Evolutionary conservation across 1,140 invertebrate genomes (phyloP).

Genomic region (Euwallacea similis): DNA sequence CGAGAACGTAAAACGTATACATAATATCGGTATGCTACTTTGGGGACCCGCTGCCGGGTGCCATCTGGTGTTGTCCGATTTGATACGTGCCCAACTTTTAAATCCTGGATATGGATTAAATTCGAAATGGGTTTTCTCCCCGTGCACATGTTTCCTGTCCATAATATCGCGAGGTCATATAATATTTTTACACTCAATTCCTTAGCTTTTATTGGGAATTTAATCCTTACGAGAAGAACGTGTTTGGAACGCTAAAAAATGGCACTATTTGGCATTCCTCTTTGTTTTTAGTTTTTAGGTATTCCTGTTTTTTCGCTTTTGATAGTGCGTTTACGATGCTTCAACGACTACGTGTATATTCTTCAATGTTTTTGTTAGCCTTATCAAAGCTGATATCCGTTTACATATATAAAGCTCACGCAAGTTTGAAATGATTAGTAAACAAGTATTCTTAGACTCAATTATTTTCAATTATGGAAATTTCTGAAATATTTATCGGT

Average conservation of each 20-base stretch:
- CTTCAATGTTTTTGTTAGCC: too few relatives aligned
- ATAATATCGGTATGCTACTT: constrained; percentile 43
- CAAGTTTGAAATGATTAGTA: too few relatives aligned
- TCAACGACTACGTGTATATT: too few relatives aligned
- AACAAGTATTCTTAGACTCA: neutral
- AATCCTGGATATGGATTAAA: constrained; percentile 49
- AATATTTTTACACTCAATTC: constrained; percentile 41
- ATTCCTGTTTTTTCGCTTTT: too few relatives aligned
- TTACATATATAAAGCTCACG: too few relatives aligned
- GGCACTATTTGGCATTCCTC: too few relatives aligned
- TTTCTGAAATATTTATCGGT: neutral
- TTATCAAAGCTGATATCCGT: too few relatives aligned
- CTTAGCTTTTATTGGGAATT: constrained; percentile 34
- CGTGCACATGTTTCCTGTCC: constrained; percentile 47
- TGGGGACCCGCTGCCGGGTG: constrained; percentile 45
- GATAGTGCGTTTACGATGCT: too few relatives aligned
- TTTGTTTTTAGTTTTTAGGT: too few relatives aligned
- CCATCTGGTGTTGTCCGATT: constrained; percentile 49
- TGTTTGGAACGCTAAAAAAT: constrained; percentile 17
- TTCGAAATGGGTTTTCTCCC: constrained; percentile 25
- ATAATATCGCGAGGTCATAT: constrained; percentile 39
- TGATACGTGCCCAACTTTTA: constrained; percentile 50
- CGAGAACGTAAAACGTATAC: constrained; percentile 48
- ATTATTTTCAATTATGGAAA: neutral
- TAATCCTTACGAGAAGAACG: constrained; percentile 32